A percentile compares a stretch with the other conserved stretches of the same genome.
These are phyloP conservation scores for Erannis defoliaria DNA, from an alignment of 2,888 invertebrate species.

Conservation along the genomic window DNA sequence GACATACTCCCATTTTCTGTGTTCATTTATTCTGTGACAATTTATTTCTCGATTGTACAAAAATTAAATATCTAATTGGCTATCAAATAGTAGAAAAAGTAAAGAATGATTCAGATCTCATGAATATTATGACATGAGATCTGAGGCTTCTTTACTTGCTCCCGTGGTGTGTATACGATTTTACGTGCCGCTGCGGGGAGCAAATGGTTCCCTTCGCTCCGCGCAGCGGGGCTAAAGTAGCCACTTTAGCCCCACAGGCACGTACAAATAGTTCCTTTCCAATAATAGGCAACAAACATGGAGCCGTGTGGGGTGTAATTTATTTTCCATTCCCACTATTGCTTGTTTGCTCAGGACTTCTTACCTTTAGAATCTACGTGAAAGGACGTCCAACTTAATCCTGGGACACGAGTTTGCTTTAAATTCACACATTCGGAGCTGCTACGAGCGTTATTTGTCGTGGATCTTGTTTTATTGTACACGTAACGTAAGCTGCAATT, in stretches of 20 bases:
- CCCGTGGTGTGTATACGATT: too few species aligned
- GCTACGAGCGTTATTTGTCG: conserved; percentile 30
- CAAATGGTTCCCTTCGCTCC: too few species aligned
- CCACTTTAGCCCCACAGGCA: too few species aligned
- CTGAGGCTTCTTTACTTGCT: too few species aligned
- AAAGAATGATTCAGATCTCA: too few species aligned
- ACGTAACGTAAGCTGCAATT: neutral
- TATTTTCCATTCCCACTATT: conserved; percentile 38
- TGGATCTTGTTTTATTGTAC: conserved; percentile 14
- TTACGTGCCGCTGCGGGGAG: too few species aligned
- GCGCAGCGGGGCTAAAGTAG: too few species aligned
- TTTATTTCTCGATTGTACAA: conserved; percentile 2
- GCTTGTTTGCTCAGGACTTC: conserved; percentile 60
- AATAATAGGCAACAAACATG: conserved; percentile 20
- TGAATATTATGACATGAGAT: too few species aligned
- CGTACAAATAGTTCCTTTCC: conserved; percentile 16
- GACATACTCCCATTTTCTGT: conserved; percentile 32
- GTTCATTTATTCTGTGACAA: conserved; percentile 25
- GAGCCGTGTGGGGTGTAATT: conserved; percentile 21
- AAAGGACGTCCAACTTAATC: conserved; percentile 42
- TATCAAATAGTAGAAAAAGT: too few species aligned
- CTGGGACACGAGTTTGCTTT: conserved; percentile 48
- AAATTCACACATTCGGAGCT: conserved; percentile 48
- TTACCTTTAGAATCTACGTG: conserved; percentile 46
- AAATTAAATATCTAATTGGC: conserved; percentile 18